Percentiles rank a stretch among this genome's conserved stretches.
Evolutionary conservation across 2,888 invertebrate genomes (phyloP).

Genomic region (Rhaphigaster nebulosa): DNA sequence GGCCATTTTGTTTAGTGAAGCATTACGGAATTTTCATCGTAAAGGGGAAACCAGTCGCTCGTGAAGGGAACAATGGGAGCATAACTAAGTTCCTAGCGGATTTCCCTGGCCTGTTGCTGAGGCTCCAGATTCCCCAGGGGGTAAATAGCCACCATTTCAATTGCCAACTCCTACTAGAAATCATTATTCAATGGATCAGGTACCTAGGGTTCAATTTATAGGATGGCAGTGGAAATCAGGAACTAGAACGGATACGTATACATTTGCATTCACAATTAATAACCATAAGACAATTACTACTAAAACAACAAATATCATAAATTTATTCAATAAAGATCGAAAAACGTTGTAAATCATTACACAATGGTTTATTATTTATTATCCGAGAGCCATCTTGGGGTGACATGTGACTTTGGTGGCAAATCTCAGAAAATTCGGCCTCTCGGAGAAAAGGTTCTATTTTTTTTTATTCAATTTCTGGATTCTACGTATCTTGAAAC

Average conservation of each 20-base stretch:
- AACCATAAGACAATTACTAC: too few species aligned
- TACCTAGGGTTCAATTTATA: neutral
- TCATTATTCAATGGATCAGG: neutral
- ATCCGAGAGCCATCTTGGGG: too few species aligned
- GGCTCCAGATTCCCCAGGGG: neutral
- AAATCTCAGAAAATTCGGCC: too few species aligned
- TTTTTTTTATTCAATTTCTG: too few species aligned
- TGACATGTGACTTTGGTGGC: too few species aligned
- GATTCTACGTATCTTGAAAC: too few species aligned
- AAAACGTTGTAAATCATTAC: too few species aligned
- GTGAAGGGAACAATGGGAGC: constrained; percentile 36
- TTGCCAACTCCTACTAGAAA: neutral
- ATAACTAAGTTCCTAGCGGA: constrained; percentile 30
- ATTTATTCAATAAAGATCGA: too few species aligned
- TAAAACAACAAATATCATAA: too few species aligned
- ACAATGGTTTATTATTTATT: too few species aligned
- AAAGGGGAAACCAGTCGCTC: neutral
- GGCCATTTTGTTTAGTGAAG: constrained; percentile 22
- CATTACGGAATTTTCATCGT: constrained; percentile 34
- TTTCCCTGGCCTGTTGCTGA: neutral
- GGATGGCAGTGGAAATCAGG: neutral
- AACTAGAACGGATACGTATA: neutral
- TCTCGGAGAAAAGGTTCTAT: too few species aligned
- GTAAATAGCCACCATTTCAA: neutral
- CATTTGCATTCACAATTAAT: too few species aligned